These are phyloP conservation scores for Bombus confusus DNA, from an alignment of 1,140 invertebrate genomes.

Conservation along the genomic window DNA sequence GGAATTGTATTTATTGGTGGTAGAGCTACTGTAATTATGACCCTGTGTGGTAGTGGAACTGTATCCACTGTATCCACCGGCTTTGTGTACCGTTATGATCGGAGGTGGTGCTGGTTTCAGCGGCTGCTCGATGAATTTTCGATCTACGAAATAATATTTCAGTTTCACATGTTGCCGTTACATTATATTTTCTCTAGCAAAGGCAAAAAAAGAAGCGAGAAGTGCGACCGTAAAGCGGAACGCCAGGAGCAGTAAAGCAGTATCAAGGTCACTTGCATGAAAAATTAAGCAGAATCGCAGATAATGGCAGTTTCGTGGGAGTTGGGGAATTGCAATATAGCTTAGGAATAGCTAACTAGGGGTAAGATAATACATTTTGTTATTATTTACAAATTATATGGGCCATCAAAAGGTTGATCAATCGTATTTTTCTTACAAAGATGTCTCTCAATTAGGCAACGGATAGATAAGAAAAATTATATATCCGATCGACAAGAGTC, in stretches of 20 bases:
- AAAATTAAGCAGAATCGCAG: neutral
- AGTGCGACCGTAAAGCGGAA: no score
- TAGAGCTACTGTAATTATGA: conserved; percentile 61
- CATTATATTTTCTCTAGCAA: neutral
- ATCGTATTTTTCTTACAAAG: neutral
- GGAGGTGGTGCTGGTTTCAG: conserved; percentile 89
- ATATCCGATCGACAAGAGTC: neutral
- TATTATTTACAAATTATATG: neutral
- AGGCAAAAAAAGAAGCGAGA: neutral
- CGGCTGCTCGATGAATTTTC: conserved; percentile 91
- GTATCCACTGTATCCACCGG: conserved; percentile 73
- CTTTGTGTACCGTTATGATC: conserved; percentile 82
- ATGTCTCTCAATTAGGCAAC: neutral
- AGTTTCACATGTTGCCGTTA: neutral
- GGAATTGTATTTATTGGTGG: conserved; percentile 60
- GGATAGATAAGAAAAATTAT: neutral
- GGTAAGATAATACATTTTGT: neutral
- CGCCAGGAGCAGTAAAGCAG: neutral
- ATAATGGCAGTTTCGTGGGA: neutral
- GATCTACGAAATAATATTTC: conserved; percentile 82
- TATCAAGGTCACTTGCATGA: neutral
- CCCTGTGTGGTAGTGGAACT: conserved; percentile 62
- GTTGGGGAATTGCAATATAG: neutral
- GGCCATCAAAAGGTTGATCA: neutral
- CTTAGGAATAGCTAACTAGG: neutral